Evolutionary conservation across 1,140 invertebrate species (phyloP).

Genomic region (Diorhabda sublineata): DNA sequence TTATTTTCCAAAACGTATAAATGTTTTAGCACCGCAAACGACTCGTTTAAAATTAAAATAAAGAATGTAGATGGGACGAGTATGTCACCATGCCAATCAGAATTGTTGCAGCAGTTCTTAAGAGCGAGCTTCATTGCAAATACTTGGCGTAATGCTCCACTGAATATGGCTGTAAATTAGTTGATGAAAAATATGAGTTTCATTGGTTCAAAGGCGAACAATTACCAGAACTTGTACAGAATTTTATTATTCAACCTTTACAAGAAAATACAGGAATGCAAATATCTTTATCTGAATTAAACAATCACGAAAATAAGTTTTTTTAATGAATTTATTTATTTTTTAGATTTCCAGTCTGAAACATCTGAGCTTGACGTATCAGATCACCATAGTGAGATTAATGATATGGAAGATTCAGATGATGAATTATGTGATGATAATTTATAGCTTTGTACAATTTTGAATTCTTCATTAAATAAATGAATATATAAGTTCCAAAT

Average conservation of each 20-base stretch:
- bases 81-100: slow-evolving; percentile 15
- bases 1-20: slow-evolving; percentile 20
- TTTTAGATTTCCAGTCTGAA: too few relatives aligned
- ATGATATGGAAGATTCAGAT: too few relatives aligned
- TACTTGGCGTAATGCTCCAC: slow-evolving; percentile 19
- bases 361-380: too few relatives aligned
- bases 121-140: slow-evolving; percentile 20
- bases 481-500: too few relatives aligned
- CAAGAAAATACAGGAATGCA: slow-evolving; percentile 7
- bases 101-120: slow-evolving; percentile 20
- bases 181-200: slow-evolving; percentile 18
- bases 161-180: slow-evolving; percentile 18
- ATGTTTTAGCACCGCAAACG: slow-evolving; percentile 13
- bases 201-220: slow-evolving; percentile 19
- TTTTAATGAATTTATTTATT: too few relatives aligned
- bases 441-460: too few relatives aligned
- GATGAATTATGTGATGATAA: too few relatives aligned
- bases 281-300: background rate
- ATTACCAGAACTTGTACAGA: slow-evolving; percentile 3
- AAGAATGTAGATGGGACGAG: slow-evolving; percentile 14
- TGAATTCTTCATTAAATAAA: too few relatives aligned
- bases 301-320: background rate
- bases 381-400: too few relatives aligned
- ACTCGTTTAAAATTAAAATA: slow-evolving; percentile 14
- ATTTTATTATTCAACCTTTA: slow-evolving; percentile 15